Base-by-base conservation (phyloP, 2,797 vertebrate genomes). In the Protosalanx chinensis region DNA sequence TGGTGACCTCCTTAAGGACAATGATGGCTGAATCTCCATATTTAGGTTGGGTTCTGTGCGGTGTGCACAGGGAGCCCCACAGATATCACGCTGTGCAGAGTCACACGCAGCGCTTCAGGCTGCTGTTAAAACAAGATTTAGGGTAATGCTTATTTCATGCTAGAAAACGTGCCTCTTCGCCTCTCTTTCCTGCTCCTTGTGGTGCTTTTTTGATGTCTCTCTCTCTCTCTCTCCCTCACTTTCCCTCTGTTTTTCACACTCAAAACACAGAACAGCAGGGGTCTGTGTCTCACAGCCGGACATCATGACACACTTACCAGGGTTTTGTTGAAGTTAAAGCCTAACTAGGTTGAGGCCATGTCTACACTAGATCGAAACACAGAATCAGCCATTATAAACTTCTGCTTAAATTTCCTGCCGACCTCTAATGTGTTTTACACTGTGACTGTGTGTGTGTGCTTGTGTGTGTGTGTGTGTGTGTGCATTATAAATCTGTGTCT, bases 241-340 rank as follows among this genome's bases (percentile, higher is more conserved):
- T 41, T 20, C 4, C 23, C 33, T 41, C 18, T 18, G 10, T 23
- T 35, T 30, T 27, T 51, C 23, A 7, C 23, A 67, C 65, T 30
- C 65, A 67, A 53, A 66, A 66, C 23, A 20, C 53, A 63, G 29
- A 72, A 73, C 49, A 68, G 30, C 56, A 16, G 46, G 72, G 64
- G 61, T 74, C 67, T 59, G 61, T 74, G 58, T 70, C 46, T 27
- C 46, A 67, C 60, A 1, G 23, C 6, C 30, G 67, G 56, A 70
- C 61, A 74, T 63, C 13, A 1, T 65, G 67, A 65, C 73, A 74
- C 53, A 59, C 51, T 74, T 69, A 64, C 35, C 66, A n/a, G 15
- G 59, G 27, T 68, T 63, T 57, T 20, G 63, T 30, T 46, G 51
- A 68, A 56, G 59, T 46, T 63, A 29, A 69, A 29, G 46, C 20